Evolutionary conservation across 2,888 invertebrate genomes (phyloP), one percentile per base, ranked within the genome.

Genomic region (Ceramica pisi): DNA sequence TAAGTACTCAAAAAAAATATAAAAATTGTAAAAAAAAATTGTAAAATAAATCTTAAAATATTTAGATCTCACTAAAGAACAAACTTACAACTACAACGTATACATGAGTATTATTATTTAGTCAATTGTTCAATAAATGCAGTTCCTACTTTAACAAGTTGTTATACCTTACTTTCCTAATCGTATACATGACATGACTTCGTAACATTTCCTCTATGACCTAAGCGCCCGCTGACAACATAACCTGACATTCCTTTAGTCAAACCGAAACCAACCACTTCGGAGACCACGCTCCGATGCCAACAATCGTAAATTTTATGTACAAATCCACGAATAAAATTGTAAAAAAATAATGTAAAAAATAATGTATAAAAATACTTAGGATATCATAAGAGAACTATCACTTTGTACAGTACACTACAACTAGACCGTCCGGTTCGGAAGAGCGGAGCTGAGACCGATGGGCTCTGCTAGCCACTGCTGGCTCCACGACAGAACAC

Each of bases 281-380:
- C 83, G 85, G 90, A 91, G 90, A 75, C 72, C 67, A 51, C 71
- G 81, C 91, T 88, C 89, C 90, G 78, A 77, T 82, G 80, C 78
- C 90, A 94, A 93, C 93, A 93, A 92, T 87, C 91, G 80, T 87
- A 83, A 86, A 90, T 83, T 89, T 87, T 92, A 92, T 94, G 88
- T 93, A 94, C 90, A 93, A 84, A 90, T 91, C 89, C 90, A 93
- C 92, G 93, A 94, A 94, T 94, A 95, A 94, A 95, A 93, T 94
- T 90, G 93, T 95, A 88, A 93, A 94, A 95, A 95, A 95, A 93
- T 95, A 94, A 93, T 94, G 92, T 94, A 94, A 94, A 84, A 95
- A 95, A 91, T 92, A 95, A 96, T 94, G 91, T 95, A 96, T 94
- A 96, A 96, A 96, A 96, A 96, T 95, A 95, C 95, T 94, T 94